phyloP scores from a whole-genome alignment of 2,113 vertebrate genomes.

The Atlantisia rogersi region DNA sequence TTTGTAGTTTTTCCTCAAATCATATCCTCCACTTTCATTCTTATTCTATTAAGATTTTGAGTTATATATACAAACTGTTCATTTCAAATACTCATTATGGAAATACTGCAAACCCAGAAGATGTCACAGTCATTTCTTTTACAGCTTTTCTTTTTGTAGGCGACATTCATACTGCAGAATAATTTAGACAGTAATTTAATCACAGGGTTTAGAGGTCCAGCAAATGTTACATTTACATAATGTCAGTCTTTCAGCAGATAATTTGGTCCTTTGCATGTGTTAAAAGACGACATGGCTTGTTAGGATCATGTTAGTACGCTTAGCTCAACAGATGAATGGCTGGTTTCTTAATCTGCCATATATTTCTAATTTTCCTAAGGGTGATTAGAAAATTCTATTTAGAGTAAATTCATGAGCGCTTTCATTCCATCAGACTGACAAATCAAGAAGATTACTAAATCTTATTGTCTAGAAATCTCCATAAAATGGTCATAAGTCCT shows the following conservation, averaged over 20 bases:
- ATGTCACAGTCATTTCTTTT: conserved; percentile 48
- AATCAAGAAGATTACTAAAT: conserved; percentile 24
- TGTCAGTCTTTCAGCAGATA: conserved; percentile 71
- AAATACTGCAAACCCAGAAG: conserved; percentile 37
- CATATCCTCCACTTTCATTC: background rate
- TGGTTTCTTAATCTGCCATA: conserved; percentile 42
- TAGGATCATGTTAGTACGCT: conserved; percentile 56
- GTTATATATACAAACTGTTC: background rate
- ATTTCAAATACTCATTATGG: conserved; percentile 24
- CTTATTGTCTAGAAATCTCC: background rate
- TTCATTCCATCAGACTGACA: background rate
- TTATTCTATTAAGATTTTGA: conserved; percentile 21
- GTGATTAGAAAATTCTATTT: conserved; percentile 53
- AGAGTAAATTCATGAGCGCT: conserved; percentile 4
- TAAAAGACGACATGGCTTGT: conserved; percentile 60
- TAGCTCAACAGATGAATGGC: conserved; percentile 52
- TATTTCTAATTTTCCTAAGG: conserved; percentile 53
- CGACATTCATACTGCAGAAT: conserved; percentile 57
- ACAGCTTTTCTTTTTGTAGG: conserved; percentile 44
- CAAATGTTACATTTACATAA: conserved; percentile 75
- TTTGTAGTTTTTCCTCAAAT: background rate
- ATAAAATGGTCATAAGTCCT: background rate
- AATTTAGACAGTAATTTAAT: conserved; percentile 72
- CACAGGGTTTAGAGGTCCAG: conserved; percentile 72
- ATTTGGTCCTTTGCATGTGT: conserved; percentile 68